A percentile compares a stretch with the other conserved stretches of the same genome.
Conservation (phyloP, 2,888 invertebrate genomes). For the Chirona hameri region DNA sequence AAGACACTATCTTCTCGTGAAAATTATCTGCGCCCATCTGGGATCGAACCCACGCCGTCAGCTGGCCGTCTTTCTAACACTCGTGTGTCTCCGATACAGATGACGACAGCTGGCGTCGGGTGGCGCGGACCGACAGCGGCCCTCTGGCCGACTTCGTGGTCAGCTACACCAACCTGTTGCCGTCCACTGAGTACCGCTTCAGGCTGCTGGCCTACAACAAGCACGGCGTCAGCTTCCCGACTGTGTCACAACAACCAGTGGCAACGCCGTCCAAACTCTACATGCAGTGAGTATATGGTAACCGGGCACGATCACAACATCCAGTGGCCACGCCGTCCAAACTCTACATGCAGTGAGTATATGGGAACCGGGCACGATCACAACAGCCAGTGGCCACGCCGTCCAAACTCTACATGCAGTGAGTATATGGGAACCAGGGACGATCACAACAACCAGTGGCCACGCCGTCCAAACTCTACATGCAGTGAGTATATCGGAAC, state of each 20-base stretch:
- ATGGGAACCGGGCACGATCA: slow-evolving; percentile 48
- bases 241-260: slow-evolving; percentile 77
- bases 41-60: background rate
- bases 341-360: background rate
- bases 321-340: background rate
- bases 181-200: slow-evolving; percentile 88
- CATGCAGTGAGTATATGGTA: slow-evolving; percentile 58
- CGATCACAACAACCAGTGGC: background rate
- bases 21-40: no score
- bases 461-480: background rate
- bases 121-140: slow-evolving; percentile 78
- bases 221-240: slow-evolving; percentile 89
- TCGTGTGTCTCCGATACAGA: slow-evolving; percentile 55
- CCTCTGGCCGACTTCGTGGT: slow-evolving; percentile 79
- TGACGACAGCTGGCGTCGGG: slow-evolving; percentile 83
- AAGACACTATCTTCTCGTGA: no score
- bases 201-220: slow-evolving; percentile 89
- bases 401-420: slow-evolving; percentile 80
- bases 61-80: background rate
- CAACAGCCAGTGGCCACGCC: slow-evolving; percentile 74
- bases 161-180: slow-evolving; percentile 84
- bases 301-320: no score
- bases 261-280: slow-evolving; percentile 76
- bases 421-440: background rate
- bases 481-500: background rate